These are phyloP conservation scores for Periophthalmus modestus DNA, from an alignment of 2,113 vertebrate species.

Conservation along the genomic window DNA sequence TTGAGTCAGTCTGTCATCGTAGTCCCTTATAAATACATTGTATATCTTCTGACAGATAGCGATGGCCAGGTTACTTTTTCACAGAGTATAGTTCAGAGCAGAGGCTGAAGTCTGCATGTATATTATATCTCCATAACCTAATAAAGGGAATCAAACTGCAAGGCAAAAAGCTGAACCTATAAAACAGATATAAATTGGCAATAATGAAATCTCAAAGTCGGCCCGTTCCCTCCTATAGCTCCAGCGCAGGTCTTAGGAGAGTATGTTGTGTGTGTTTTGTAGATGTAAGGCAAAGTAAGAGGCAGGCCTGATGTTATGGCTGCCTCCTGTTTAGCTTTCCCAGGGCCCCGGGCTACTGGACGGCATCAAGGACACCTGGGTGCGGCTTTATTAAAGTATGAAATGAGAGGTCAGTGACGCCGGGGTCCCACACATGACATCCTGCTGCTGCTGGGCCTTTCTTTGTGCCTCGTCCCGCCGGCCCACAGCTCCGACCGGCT, in stretches of 20 bases:
- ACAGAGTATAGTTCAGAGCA: too few relatives aligned
- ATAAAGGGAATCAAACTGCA: too few relatives aligned
- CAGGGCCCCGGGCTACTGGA: constrained; percentile 74
- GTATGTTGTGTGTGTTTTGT: constrained; percentile 34
- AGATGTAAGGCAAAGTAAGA: constrained; percentile 47
- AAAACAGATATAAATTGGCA: background rate
- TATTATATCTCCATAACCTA: too few relatives aligned
- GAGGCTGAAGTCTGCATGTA: too few relatives aligned
- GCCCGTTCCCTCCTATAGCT: background rate
- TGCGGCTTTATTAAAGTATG: constrained; percentile 85
- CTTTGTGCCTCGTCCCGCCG: constrained; percentile 54
- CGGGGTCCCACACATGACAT: constrained; percentile 75
- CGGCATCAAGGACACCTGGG: constrained; percentile 82
- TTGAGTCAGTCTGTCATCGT: too few relatives aligned
- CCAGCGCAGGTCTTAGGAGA: background rate
- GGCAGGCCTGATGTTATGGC: constrained; percentile 53
- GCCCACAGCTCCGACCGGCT: constrained; percentile 72
- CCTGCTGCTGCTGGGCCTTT: constrained; percentile 74
- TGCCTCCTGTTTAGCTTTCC: constrained; percentile 70
- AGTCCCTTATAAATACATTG: too few relatives aligned
- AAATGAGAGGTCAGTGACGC: constrained; percentile 82
- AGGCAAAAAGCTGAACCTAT: background rate
- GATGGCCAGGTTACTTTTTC: too few relatives aligned
- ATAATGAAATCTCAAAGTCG: background rate
- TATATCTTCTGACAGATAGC: too few relatives aligned